A percentile compares a stretch with the other conserved stretches of the same genome.
Evolutionary conservation across 2,888 invertebrate species (phyloP).

Genomic region (Hypolimnas misippus): DNA sequence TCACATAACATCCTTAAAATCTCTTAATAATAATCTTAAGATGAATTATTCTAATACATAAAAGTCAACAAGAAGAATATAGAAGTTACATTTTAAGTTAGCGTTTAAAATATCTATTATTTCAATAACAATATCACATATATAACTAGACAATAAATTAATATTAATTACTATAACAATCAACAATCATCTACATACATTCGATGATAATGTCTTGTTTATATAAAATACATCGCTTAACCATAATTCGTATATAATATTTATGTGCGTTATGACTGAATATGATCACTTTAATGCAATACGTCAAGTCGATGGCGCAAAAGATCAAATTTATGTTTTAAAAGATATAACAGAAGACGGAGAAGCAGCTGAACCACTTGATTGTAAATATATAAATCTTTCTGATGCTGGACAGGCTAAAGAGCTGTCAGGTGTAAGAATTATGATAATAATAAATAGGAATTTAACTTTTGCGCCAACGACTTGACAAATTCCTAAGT

Average conservation of each 20-base stretch:
- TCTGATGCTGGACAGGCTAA: neutral
- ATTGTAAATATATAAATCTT: neutral
- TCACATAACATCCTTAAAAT: slow-evolving; percentile 39
- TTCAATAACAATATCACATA: slow-evolving; percentile 83
- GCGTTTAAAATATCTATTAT: slow-evolving; percentile 78
- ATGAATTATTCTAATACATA: slow-evolving; percentile 66
- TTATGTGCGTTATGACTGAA: slow-evolving; percentile 72
- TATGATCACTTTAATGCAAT: slow-evolving; percentile 59
- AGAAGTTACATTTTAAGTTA: slow-evolving; percentile 60
- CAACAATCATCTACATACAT: slow-evolving; percentile 71
- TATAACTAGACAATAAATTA: slow-evolving; percentile 78
- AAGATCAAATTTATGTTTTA: neutral
- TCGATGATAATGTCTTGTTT: slow-evolving; percentile 71
- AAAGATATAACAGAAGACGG: neutral
- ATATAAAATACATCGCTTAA: slow-evolving; percentile 59
- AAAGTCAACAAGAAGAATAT: slow-evolving; percentile 80
- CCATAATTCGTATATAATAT: slow-evolving; percentile 70
- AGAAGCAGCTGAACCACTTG: neutral
- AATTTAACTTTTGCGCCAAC: slow-evolving; percentile 13
- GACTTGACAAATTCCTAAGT: slow-evolving; percentile 8
- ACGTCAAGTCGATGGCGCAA: slow-evolving; percentile 24
- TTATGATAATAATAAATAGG: neutral
- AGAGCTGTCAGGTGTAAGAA: neutral
- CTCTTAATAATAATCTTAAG: slow-evolving; percentile 22
- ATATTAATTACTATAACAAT: slow-evolving; percentile 70